These are phyloP conservation scores for Ditula angustiorana DNA, from an alignment of 2,888 invertebrate species.

Conservation along the genomic window DNA sequence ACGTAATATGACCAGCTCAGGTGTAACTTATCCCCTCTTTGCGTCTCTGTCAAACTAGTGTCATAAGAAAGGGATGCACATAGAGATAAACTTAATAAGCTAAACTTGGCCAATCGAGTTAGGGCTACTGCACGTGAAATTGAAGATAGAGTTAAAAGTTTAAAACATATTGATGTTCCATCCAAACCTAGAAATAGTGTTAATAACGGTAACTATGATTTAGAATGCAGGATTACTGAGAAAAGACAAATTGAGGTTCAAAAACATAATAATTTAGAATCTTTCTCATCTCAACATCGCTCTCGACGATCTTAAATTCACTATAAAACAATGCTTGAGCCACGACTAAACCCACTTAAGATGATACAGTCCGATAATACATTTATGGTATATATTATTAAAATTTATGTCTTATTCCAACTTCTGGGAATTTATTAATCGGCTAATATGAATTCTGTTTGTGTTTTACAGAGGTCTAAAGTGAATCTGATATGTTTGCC, in stretches of 20 bases:
- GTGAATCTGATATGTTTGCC: slow-evolving; percentile 65
- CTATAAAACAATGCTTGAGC: slow-evolving; percentile 66
- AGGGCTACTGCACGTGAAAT: too few species aligned
- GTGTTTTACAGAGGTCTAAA: slow-evolving; percentile 63
- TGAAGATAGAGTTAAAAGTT: too few species aligned
- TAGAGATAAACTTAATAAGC: too few species aligned
- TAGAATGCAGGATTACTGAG: not conserved
- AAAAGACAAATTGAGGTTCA: slow-evolving; percentile 30
- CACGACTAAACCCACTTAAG: slow-evolving; percentile 61
- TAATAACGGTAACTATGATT: not conserved
- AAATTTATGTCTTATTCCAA: slow-evolving; percentile 84
- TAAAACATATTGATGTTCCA: not conserved
- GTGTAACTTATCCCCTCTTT: too few species aligned
- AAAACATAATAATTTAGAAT: slow-evolving; percentile 54
- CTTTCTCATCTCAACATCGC: slow-evolving; percentile 59
- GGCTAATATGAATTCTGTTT: slow-evolving; percentile 81
- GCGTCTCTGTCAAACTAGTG: too few species aligned
- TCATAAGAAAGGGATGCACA: too few species aligned
- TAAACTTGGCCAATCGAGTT: too few species aligned
- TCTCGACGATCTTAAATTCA: slow-evolving; percentile 56
- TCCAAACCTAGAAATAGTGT: not conserved
- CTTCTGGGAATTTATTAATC: slow-evolving; percentile 83
- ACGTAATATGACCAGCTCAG: too few species aligned
- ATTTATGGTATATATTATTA: slow-evolving; percentile 77
- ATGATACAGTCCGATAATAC: slow-evolving; percentile 69